Percentiles rank a stretch among this genome's conserved stretches.
Evolutionary conservation across 2,797 vertebrate species (phyloP).

Genomic region (Geotrypetes seraphini): DNA sequence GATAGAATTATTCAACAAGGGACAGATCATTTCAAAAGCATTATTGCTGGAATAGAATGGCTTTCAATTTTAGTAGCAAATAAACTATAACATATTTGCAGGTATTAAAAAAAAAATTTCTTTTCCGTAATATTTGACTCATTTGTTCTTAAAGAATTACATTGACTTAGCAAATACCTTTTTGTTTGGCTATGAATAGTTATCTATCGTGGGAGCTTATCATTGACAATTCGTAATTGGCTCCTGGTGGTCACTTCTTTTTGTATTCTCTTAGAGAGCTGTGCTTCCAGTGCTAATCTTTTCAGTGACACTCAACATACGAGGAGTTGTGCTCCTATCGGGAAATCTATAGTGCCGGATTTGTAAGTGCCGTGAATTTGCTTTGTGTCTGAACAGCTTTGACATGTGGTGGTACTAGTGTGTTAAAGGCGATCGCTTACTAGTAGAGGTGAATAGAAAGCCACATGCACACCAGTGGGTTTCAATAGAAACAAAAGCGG

Average conservation of each 20-base stretch:
- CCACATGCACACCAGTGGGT: constrained; percentile 29
- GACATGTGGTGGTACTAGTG: constrained; percentile 28
- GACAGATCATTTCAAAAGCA: too few relatives aligned
- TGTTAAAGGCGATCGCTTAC: constrained; percentile 29
- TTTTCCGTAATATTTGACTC: neutral
- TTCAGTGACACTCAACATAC: constrained; percentile 15
- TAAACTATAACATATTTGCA: neutral
- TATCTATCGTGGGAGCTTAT: neutral
- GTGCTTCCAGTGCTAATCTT: constrained; percentile 27
- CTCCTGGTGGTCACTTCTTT: constrained; percentile 4
- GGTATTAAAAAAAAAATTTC: neutral
- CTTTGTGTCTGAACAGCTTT: constrained; percentile 23
- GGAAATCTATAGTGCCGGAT: constrained; percentile 9
- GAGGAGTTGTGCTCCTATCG: constrained; percentile 6
- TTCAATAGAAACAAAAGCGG: constrained; percentile 39
- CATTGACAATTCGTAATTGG: constrained; percentile 5
- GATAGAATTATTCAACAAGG: too few relatives aligned
- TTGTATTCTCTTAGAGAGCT: neutral
- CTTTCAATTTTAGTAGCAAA: too few relatives aligned
- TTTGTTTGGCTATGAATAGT: constrained; percentile 3
- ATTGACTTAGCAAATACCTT: neutral
- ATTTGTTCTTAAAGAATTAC: neutral
- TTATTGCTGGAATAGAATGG: too few relatives aligned
- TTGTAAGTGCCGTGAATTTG: constrained; percentile 23
- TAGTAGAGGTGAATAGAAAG: constrained; percentile 27